Percentiles rank a stretch among this genome's conserved stretches.
Conservation (phyloP, 1,140 invertebrate genomes). For the Vanessa atalanta region DNA sequence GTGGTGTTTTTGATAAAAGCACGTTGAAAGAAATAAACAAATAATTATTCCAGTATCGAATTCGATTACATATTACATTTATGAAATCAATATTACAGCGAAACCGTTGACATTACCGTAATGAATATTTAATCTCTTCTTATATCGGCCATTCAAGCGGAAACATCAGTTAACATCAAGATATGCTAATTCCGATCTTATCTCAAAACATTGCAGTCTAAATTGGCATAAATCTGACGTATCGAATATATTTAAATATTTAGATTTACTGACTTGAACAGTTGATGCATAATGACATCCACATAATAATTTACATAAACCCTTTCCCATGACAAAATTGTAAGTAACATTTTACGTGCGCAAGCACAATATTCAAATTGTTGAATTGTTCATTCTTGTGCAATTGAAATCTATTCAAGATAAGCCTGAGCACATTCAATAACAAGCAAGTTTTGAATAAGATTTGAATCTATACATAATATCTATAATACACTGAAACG, state of each 20-base stretch:
- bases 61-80: too few species aligned
- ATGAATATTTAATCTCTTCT: neutral
- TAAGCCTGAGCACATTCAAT: neutral
- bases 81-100: too few species aligned
- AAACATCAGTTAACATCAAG: conserved; percentile 19
- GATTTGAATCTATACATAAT: neutral
- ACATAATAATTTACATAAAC: conserved; percentile 8
- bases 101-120: neutral
- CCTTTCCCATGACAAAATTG: conserved; percentile 3
- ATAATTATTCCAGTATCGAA: too few species aligned
- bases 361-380: neutral
- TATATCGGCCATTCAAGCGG: conserved; percentile 7
- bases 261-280: conserved; percentile 16
- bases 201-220: conserved; percentile 20
- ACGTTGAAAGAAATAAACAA: too few species aligned
- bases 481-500: neutral
- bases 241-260: conserved; percentile 22
- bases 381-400: neutral
- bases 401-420: conserved; percentile 2
- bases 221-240: conserved; percentile 20
- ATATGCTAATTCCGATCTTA: conserved; percentile 22
- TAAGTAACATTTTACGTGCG: neutral
- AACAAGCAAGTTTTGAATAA: neutral
- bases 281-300: conserved; percentile 17
- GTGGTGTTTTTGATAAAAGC: too few species aligned